These are phyloP conservation scores for Halcyon senegalensis DNA, from an alignment of 2,113 vertebrate genomes.

Conservation along the genomic window DNA sequence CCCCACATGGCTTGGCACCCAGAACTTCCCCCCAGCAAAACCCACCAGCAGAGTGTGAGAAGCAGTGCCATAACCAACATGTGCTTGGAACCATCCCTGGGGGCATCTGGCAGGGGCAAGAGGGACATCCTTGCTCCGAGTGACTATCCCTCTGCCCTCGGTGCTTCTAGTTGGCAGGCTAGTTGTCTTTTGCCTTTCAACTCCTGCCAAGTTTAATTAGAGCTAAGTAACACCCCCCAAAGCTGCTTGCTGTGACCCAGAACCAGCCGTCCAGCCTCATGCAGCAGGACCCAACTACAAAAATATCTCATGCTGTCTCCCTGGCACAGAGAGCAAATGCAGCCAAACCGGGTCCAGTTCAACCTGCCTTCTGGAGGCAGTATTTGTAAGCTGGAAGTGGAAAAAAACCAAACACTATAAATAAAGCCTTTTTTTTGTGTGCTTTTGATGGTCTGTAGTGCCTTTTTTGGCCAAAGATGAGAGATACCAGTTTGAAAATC, in stretches of 20 bases:
- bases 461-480: not conserved
- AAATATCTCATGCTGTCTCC: not conserved
- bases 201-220: not conserved
- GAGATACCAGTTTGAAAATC: rapidly evolving
- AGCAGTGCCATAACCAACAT: not conserved
- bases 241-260: not conserved
- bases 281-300: not conserved
- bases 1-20: rapidly evolving
- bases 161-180: not conserved
- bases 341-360: not conserved
- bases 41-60: rapidly evolving
- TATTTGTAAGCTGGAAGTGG: not conserved
- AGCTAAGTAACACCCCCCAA: not conserved
- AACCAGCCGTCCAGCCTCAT: not conserved
- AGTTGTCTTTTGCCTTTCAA: not conserved
- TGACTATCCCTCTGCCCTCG: not conserved
- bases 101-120: not conserved
- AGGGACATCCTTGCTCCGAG: not conserved
- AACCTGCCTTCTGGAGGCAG: not conserved
- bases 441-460: not conserved
- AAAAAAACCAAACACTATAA: not conserved
- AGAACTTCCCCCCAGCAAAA: not conserved
- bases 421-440: not conserved
- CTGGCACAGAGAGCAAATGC: not conserved
- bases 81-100: not conserved